These are phyloP conservation scores for Camponotus vicinus DNA, from an alignment of 1,140 invertebrate species.

Conservation along the genomic window DNA sequence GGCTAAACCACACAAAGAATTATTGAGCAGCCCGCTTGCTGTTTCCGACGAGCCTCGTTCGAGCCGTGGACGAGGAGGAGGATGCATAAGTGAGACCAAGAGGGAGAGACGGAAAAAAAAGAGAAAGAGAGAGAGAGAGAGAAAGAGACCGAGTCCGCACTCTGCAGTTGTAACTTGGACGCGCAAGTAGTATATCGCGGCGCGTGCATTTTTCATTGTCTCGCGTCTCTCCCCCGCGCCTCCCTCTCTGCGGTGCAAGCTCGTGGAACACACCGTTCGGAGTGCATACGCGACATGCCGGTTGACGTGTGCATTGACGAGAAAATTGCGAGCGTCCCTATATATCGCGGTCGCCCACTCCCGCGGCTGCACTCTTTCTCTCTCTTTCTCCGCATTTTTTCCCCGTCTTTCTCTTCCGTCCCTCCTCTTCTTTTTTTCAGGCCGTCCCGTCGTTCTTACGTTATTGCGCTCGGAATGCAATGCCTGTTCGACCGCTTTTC, in stretches of 20 bases:
- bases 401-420: not conserved
- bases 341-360: conserved; percentile 51
- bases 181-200: conserved; percentile 70
- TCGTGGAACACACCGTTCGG: conserved; percentile 53
- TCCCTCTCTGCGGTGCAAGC: conserved; percentile 31
- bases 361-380: not conserved
- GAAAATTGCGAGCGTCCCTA: conserved; percentile 72
- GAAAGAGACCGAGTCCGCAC: not conserved
- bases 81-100: conserved; percentile 56
- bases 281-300: conserved; percentile 63
- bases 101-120: not conserved
- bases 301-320: conserved; percentile 73
- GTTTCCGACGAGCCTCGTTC: conserved; percentile 59
- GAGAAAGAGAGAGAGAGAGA: not conserved
- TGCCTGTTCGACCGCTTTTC: conserved; percentile 17
- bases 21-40: conserved; percentile 68
- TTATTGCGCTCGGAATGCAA: conserved; percentile 23
- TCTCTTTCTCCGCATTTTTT: conserved; percentile 36
- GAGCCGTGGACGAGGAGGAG: conserved; percentile 7
- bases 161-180: conserved; percentile 68
- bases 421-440: conserved; percentile 2
- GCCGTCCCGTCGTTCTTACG: conserved; percentile 21
- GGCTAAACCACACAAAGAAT: conserved; percentile 72
- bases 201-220: conserved; percentile 78
- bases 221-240: conserved; percentile 54